Conservation (phyloP, 2,113 vertebrate genomes). For the Campylomormyrus numenius region DNA sequence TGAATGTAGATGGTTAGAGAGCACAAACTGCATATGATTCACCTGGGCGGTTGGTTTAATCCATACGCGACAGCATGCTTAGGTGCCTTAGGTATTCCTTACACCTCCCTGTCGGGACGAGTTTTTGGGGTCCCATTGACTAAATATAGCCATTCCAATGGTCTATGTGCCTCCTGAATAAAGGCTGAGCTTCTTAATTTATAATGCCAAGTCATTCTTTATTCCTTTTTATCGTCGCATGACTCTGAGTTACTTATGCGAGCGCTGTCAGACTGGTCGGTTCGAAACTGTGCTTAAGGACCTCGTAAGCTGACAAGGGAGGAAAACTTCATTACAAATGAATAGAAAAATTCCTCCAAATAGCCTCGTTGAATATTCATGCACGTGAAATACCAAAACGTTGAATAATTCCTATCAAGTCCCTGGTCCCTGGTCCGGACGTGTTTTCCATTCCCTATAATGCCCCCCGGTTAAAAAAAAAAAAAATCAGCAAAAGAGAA, state of each 20-base stretch:
- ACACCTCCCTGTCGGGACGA: not conserved
- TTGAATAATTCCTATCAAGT: conserved; percentile 7
- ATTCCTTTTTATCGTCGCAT: not conserved
- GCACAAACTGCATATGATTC: not conserved
- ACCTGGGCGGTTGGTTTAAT: not conserved
- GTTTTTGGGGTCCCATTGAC: not conserved
- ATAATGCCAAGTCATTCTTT: not conserved
- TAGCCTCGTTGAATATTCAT: conserved; percentile 2
- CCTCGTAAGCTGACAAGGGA: not conserved
- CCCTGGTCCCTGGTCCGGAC: not conserved
- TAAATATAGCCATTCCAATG: not conserved
- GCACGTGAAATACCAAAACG: not conserved
- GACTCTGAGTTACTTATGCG: not conserved
- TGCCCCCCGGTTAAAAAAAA: not conserved
- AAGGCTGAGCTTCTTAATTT: not conserved
- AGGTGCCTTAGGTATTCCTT: not conserved
- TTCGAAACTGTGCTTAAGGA: not conserved
- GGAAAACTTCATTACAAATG: conserved; percentile 3
- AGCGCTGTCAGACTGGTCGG: not conserved
- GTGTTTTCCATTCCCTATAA: not conserved
- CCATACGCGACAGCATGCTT: not conserved
- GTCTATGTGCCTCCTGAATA: not conserved
- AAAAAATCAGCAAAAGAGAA: not conserved
- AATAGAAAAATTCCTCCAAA: not conserved
- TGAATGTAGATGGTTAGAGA: not conserved